A percentile compares a stretch with the other conserved stretches of the same genome.
These are phyloP conservation scores for Dryobates pubescens DNA, from an alignment of 2,797 vertebrate genomes.

Conservation along the genomic window DNA sequence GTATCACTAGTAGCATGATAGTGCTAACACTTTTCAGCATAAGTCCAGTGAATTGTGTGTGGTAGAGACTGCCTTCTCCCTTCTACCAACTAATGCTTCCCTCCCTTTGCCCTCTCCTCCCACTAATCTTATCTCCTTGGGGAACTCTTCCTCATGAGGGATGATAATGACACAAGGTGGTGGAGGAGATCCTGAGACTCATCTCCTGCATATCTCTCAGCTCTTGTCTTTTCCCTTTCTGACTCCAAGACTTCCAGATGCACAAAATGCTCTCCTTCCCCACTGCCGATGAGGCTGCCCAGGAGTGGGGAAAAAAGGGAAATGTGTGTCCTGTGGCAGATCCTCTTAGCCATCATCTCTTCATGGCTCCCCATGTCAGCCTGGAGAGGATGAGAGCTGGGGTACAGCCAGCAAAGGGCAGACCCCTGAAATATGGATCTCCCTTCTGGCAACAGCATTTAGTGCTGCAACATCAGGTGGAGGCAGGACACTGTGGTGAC, in stretches of 20 bases:
- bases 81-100: not conserved
- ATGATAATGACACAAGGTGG: not conserved
- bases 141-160: not conserved
- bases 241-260: not conserved
- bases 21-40: not conserved
- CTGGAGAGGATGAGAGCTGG: not conserved
- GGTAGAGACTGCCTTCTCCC: not conserved
- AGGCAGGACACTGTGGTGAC: not conserved
- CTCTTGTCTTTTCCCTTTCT: not conserved
- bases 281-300: not conserved
- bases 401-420: not conserved
- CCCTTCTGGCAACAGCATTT: not conserved
- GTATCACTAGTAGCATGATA: not conserved
- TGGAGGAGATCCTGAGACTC: not conserved
- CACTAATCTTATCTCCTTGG: not conserved
- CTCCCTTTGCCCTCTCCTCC: not conserved
- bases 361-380: accelerated
- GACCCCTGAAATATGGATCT: not conserved
- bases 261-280: not conserved
- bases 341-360: not conserved
- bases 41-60: not conserved
- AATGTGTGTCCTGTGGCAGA: not conserved
- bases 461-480: not conserved
- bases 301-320: not conserved
- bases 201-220: not conserved